phyloP scores from a whole-genome alignment of 2,888 invertebrate species.

The Eurois occulta region DNA sequence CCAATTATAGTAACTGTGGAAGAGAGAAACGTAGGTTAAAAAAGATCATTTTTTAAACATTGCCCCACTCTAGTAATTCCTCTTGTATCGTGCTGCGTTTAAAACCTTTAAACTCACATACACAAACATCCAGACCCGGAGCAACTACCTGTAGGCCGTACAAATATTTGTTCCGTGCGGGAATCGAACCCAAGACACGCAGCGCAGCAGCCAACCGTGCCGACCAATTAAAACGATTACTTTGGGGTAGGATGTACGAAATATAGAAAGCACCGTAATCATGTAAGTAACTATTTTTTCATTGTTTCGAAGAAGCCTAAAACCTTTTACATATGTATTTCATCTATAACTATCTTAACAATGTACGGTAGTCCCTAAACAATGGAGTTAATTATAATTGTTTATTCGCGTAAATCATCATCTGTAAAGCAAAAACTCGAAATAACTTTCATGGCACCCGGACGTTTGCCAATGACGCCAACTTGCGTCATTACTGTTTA shows the following conservation, averaged over 20 bases:
- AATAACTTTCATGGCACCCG: conserved; percentile 41
- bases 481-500: conserved; percentile 33
- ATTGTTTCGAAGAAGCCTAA: neutral
- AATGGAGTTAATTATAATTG: neutral
- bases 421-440: conserved; percentile 11
- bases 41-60: too few species aligned
- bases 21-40: conserved; percentile 67
- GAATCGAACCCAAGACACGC: too few species aligned
- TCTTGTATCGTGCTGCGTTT: too few species aligned
- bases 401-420: conserved; percentile 26
- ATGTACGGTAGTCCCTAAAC: neutral
- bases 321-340: neutral
- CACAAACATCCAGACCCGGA: too few species aligned
- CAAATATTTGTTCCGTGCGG: too few species aligned
- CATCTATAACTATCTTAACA: neutral
- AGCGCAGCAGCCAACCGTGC: too few species aligned
- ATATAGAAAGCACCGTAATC: neutral
- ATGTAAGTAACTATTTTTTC: neutral
- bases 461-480: conserved; percentile 36
- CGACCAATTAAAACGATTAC: too few species aligned
- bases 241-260: neutral
- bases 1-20: conserved; percentile 98
- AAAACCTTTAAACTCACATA: too few species aligned
- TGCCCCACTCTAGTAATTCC: too few species aligned
- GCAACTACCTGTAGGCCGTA: too few species aligned